Conservation (phyloP, 1,140 invertebrate genomes). For the Psix sp. region DNA sequence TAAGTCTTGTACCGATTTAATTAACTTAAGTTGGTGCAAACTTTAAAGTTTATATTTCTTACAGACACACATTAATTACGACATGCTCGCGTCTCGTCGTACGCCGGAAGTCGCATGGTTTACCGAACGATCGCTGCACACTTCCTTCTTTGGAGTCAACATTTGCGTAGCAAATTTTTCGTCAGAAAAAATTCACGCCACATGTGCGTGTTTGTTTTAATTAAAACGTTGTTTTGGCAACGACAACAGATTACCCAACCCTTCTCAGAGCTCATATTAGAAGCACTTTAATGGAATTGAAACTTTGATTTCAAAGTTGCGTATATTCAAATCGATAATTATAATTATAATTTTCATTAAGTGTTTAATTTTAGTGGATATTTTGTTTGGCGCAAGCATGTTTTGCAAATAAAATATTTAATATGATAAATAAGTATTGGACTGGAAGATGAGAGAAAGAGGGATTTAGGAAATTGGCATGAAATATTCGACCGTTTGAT, state of each 20-base stretch:
- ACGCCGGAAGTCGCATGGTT: conserved; percentile 62
- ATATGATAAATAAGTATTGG: not conserved
- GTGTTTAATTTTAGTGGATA: too few species aligned
- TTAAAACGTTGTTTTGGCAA: too few species aligned
- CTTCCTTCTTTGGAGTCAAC: conserved; percentile 58
- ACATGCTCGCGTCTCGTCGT: conserved; percentile 57
- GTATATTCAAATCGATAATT: too few species aligned
- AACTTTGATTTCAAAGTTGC: too few species aligned
- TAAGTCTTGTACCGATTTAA: conserved; percentile 54
- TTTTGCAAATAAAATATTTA: too few species aligned
- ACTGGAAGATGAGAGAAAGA: not conserved
- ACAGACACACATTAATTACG: conserved; percentile 63
- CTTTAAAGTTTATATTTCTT: conserved; percentile 56
- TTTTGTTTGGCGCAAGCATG: too few species aligned
- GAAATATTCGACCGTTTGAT: conserved; percentile 28
- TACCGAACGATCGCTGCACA: conserved; percentile 61
- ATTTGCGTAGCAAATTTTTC: conserved; percentile 34
- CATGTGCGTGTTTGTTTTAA: conserved; percentile 32
- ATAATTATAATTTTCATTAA: too few species aligned
- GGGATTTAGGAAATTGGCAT: conserved; percentile 9
- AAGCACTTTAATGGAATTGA: too few species aligned
- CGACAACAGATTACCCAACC: too few species aligned
- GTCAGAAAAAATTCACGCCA: conserved; percentile 25
- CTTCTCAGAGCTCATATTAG: too few species aligned
- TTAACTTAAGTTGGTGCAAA: conserved; percentile 54